Percentiles rank a stretch among this genome's conserved stretches.
Conservation (phyloP, 2,113 vertebrate genomes). For the Gallinago paraguaiae region DNA sequence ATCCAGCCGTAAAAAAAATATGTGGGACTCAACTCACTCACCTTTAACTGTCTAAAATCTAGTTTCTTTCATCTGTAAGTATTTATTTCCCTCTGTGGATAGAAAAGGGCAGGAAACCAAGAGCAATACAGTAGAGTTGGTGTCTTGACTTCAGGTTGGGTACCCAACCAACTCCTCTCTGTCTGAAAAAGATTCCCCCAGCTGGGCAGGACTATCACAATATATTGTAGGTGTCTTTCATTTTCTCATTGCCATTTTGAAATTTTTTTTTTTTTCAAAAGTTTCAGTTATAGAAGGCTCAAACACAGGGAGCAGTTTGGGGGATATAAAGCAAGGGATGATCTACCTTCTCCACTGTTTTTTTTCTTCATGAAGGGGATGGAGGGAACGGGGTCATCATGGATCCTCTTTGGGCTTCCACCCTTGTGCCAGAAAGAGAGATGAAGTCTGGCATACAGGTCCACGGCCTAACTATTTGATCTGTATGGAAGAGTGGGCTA, state of each 20-base stretch:
- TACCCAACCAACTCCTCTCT: background rate
- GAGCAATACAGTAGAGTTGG: too few relatives aligned
- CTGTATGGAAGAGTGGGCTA: background rate
- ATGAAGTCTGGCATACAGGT: background rate
- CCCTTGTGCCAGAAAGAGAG: rapidly evolving
- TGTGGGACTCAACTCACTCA: background rate
- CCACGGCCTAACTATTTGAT: background rate
- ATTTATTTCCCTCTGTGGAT: background rate
- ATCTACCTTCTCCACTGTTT: background rate
- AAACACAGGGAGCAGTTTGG: background rate
- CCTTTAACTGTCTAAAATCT: background rate
- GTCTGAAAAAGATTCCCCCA: background rate
- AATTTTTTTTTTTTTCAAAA: background rate
- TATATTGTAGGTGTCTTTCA: background rate
- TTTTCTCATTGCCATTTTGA: background rate
- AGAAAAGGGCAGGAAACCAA: background rate
- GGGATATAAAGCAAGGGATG: background rate
- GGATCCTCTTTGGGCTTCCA: background rate
- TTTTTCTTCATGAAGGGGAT: background rate
- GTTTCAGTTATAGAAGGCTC: background rate
- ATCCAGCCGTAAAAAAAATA: background rate
- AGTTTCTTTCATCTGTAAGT: background rate
- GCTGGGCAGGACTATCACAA: background rate
- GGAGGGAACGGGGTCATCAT: background rate
- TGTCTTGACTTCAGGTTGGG: background rate